phyloP scores from a whole-genome alignment of 2,888 invertebrate genomes.

The Lordiphosa andalusiaca region DNA sequence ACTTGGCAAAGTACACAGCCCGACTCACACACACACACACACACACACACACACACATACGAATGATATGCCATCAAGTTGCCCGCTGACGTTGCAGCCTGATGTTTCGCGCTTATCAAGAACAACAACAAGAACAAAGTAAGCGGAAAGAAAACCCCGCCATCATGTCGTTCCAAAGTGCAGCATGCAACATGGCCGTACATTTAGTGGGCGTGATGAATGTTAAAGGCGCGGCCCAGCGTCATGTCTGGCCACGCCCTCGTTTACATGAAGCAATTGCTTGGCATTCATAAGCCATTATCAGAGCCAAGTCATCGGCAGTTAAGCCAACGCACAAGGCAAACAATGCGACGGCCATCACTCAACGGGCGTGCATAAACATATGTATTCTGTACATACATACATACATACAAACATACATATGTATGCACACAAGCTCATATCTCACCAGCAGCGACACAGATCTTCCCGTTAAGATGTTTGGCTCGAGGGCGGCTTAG shows the following conservation, averaged over 20 bases:
- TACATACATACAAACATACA: too few relatives aligned
- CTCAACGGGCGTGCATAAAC: slow-evolving; percentile 30
- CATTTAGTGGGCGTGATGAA: slow-evolving; percentile 59
- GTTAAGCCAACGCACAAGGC: slow-evolving; percentile 53
- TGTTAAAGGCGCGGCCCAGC: slow-evolving; percentile 47
- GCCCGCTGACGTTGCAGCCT: slow-evolving; percentile 33
- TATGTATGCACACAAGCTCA: not conserved
- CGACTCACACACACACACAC: slow-evolving; percentile 16
- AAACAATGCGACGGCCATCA: slow-evolving; percentile 64
- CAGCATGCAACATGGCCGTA: slow-evolving; percentile 48
- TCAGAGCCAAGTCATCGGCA: slow-evolving; percentile 65
- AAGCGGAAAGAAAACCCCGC: slow-evolving; percentile 18
- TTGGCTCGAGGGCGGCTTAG: slow-evolving; percentile 52
- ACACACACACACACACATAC: slow-evolving; percentile 19
- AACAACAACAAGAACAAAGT: slow-evolving; percentile 21
- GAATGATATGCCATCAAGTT: slow-evolving; percentile 53
- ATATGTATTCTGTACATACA: slow-evolving; percentile 6
- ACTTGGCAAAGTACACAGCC: slow-evolving; percentile 55
- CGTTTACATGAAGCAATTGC: slow-evolving; percentile 68
- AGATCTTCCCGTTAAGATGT: slow-evolving; percentile 45
- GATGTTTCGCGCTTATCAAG: slow-evolving; percentile 52
- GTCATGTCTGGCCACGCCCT: slow-evolving; percentile 51
- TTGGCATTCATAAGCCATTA: slow-evolving; percentile 68
- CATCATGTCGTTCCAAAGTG: slow-evolving; percentile 58
- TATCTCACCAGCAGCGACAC: slow-evolving; percentile 6